Evolutionary conservation across 2,888 invertebrate species (phyloP), one percentile per base, ranked within the genome.

Genomic region (Parascotia fuliginaria): DNA sequence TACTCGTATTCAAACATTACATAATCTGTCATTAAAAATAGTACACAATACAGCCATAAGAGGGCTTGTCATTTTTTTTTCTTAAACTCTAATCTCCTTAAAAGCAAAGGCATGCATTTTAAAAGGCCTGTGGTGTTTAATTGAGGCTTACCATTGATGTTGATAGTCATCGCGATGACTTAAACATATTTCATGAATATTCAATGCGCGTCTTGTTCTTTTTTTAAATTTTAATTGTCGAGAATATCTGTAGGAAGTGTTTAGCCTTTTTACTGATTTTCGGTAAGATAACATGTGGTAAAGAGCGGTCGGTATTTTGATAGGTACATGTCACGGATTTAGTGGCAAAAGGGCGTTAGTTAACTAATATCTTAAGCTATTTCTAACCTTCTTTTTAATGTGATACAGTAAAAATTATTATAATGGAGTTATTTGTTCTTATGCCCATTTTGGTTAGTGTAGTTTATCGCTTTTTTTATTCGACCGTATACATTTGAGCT

Each of bases 151-250:
- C 52, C 69, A 70, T 71, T 74, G 76, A 73, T 69, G 73, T 58
- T 36, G 83, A 84, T 83, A 83, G 70, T 65, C 72, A 81, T 82
- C 81, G 60, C 58, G 75, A 85, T 90, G 89, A 90, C 86, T 89
- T 71, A 66, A 80, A 85, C 75, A 78, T 87, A 86, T 82, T 79
- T 77, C 78, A 83, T 85, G 79, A 85, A 86, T 84, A 83, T 83
- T 79, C 81, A 79, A 70, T 55, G 60, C 61, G 60, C 62, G 63
- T 48, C 57, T 65, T 63, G 65, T 75, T 60, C 58, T 50, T 63
- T 70, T 75, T 75, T 65, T 57, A 49, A 63, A 45, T 55, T 64
- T 71, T 70, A 76, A 77, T 78, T 76, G 66, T 70, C 56, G 67
- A 60, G 65, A 67, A 59, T 55, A 52, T 51, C 53, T 56, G 60